Base-by-base conservation (phyloP, 2,797 vertebrate genomes). In the Chelidonichthys spinosus region DNA sequence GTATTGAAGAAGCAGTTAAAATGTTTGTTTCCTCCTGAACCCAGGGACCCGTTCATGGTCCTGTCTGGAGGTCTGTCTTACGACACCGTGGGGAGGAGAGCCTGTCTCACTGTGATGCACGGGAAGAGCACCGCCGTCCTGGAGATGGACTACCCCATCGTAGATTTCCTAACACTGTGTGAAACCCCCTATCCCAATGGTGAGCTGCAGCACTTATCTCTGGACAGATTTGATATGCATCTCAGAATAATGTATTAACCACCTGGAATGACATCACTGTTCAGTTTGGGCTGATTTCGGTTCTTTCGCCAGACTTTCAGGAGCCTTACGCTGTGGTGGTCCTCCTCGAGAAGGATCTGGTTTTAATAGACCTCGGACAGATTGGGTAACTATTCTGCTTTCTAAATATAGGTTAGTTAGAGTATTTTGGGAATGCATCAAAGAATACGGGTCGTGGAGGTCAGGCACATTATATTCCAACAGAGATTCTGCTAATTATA, bases 101-200 rank as follows among this genome's bases (percentile, higher is more conserved):
- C 98, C 63, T 99, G 98, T 90, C 94, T 99, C 92, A 99, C 98
- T n/a, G 97, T 99, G 84, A 99, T 99, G 98, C 98, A 99, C 18
- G 98, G 98, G 7, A 99, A 99, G 85, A 99, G 97, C 91, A 99
- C 97, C 17, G 92, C 98, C 49, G 97, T 99, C 72, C 94, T 99
- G 85, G 98, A 99, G 95, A 99, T 99, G 98, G 98, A 99, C 95
- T 98, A 96, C 88, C 96, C 97, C 25, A 98, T 99, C 60, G 98
- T 99, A 76, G 98, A 99, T 87, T 99, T 99, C 88, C 93, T 99
- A 60, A 99, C 97, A 0, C 95, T 99, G n/a, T 99, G 98, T 92
- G 98, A 99, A 95, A 99, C 98, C 36, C 98, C 98, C 0, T 99
- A 99, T 92, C 95, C 98, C 58, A 99, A 96, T 11, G 98, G 98